Evolutionary conservation across 2,113 vertebrate species (phyloP), one percentile per base, ranked within the genome.

Genomic region (Salvator merianae): DNA sequence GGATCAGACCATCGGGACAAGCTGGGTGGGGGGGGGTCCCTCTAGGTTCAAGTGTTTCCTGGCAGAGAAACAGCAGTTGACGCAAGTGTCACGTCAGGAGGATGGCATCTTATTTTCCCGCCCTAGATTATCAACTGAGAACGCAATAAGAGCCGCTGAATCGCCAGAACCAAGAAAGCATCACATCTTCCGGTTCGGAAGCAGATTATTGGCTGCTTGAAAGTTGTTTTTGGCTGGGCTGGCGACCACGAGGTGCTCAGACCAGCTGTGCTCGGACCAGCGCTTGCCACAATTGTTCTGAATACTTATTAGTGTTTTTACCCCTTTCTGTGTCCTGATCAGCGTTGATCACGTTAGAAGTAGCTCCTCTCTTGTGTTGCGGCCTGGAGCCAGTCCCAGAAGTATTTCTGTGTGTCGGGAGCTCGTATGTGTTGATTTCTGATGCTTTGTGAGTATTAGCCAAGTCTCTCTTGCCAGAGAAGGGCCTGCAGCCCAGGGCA

Each of bases 111-210:
- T 6, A 9, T 43, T 62, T 84, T n/a, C 1, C 4, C 0, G 2
- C n/a, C 8, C 77, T 83, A 97, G 97, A 97, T 86, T 97, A 97
- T 92, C 97, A 97, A 89, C 96, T 97, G 47, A 94, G 97, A 85
- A 97, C 97, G 2, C 96, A 97, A 85, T 97, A 95, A 89, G 79
- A 40, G 20, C 47, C 65, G 69, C 5, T 0, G 16, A 0, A 10
- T 77, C 69, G 16, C 82, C 89, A 87, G 83, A 84, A 89, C 55
- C 28, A 0, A 66, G 55, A n/a, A 9, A 12, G 75, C 85, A 87
- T 81, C n/a, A 28, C 75, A 73, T 87, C 85, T 78, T 9, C 50
- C 75, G 85, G 90, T 77, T 38, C 86, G 77, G 91, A 82, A 87
- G 72, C 74, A 79, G 83, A 82, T n/a, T n/a, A 90, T 86, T 91